phyloP scores from a whole-genome alignment of 2,113 vertebrate species.

The Thomomys bottae region DNA sequence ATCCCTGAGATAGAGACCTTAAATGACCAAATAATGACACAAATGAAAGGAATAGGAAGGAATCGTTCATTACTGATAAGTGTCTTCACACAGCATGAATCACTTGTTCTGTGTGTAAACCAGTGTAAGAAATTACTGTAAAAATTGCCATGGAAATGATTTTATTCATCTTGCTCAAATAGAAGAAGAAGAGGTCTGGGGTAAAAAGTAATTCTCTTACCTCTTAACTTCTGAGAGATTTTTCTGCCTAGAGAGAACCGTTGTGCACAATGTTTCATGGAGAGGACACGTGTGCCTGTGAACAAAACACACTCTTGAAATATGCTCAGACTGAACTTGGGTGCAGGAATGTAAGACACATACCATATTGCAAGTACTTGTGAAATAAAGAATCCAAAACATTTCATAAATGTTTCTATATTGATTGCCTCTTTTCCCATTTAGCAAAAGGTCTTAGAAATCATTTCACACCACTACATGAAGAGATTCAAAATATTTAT shows the following conservation, averaged over 20 bases:
- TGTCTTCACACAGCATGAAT: constrained; percentile 36
- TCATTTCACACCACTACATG: background rate
- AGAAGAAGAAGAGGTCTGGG: background rate
- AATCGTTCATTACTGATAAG: background rate
- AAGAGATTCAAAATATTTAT: background rate
- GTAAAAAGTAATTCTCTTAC: background rate
- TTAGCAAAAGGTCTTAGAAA: constrained; percentile 23
- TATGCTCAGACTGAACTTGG: background rate
- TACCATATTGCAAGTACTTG: background rate
- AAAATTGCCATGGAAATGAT: background rate
- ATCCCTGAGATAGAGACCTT: background rate
- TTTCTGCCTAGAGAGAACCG: background rate
- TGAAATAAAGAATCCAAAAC: background rate
- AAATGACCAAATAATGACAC: constrained; percentile 8
- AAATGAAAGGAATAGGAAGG: constrained; percentile 16
- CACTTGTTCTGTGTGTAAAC: background rate
- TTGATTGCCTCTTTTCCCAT: background rate
- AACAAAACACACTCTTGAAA: background rate
- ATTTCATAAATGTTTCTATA: constrained; percentile 6
- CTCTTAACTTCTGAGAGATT: background rate
- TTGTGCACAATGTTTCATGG: background rate
- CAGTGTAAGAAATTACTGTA: constrained; percentile 43
- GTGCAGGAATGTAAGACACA: background rate
- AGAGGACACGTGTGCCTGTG: rapidly evolving
- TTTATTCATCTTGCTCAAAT: background rate